Conservation (phyloP, 2,888 invertebrate species). For the Epistrophe eligans region DNA sequence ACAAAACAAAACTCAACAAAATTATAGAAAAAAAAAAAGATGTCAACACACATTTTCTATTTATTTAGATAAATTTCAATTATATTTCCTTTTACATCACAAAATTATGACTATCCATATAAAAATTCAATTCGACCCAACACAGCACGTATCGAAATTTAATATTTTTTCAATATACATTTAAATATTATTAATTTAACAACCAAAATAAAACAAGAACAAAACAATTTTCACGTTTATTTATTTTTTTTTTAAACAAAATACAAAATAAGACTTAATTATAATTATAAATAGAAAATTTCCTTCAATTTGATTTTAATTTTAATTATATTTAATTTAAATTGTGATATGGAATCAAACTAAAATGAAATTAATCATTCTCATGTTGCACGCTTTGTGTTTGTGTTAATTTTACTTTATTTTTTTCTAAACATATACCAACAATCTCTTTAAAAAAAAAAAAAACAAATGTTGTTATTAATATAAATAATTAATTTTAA, state of each 20-base stretch:
- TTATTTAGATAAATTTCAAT: constrained; percentile 20
- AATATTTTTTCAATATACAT: constrained; percentile 5
- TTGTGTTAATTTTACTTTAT: constrained; percentile 77
- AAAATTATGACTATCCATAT: constrained; percentile 21
- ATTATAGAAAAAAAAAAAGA: constrained; percentile 2
- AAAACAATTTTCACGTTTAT: constrained; percentile 33
- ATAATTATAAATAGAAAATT: constrained; percentile 47
- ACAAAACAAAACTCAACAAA: constrained; percentile 74
- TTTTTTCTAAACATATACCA: constrained; percentile 58
- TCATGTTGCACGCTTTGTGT: constrained; percentile 82
- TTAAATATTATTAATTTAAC: constrained; percentile 3
- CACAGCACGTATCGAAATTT: constrained; percentile 53
- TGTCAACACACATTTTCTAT: constrained; percentile 57
- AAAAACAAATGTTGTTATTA: constrained; percentile 54
- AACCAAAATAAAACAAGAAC: constrained; percentile 34
- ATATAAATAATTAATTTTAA: constrained; percentile 39
- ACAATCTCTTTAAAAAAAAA: constrained; percentile 55
- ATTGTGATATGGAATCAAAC: constrained; percentile 59
- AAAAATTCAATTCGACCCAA: constrained; percentile 49
- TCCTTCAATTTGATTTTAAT: constrained; percentile 38
- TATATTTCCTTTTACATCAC: constrained; percentile 48
- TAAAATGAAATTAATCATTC: constrained; percentile 67
- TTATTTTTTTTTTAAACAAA: neutral
- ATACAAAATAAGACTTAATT: constrained; percentile 50
- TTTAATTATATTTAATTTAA: constrained; percentile 45